phyloP scores from a whole-genome alignment of 2,888 invertebrate species.

The Disparrhopalites patrizii region DNA sequence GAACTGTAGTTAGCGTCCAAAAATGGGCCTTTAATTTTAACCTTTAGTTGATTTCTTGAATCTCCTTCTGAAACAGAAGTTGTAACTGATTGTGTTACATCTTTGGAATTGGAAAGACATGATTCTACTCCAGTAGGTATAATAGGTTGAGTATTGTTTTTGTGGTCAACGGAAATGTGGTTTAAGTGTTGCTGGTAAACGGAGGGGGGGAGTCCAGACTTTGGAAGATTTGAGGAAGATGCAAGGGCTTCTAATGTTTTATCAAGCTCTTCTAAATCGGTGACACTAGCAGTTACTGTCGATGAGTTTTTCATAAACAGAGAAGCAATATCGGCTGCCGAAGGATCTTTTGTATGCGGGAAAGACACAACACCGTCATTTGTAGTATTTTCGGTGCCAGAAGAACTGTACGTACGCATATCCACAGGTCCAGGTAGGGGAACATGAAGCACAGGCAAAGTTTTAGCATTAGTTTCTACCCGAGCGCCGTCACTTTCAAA shows the following conservation, averaged over 20 bases:
- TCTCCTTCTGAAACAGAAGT: slow-evolving; percentile 53
- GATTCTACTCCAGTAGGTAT: slow-evolving; percentile 28
- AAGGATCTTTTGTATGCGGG: slow-evolving; percentile 35
- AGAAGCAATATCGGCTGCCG: slow-evolving; percentile 34
- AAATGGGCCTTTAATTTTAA: slow-evolving; percentile 85
- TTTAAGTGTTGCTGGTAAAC: slow-evolving; percentile 16
- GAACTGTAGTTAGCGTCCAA: slow-evolving; percentile 66
- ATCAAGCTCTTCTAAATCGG: slow-evolving; percentile 64
- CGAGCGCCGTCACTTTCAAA: slow-evolving; percentile 10
- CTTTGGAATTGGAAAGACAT: slow-evolving; percentile 26
- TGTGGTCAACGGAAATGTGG: slow-evolving; percentile 3
- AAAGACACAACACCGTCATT: slow-evolving; percentile 27
- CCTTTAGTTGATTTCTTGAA: slow-evolving; percentile 78
- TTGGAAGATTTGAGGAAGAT: neutral
- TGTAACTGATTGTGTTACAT: slow-evolving; percentile 22
- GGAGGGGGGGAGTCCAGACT: neutral
- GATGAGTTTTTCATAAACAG: slow-evolving; percentile 25
- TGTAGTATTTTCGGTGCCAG: slow-evolving; percentile 52
- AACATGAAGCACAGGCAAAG: slow-evolving; percentile 46
- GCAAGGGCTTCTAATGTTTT: slow-evolving; percentile 64
- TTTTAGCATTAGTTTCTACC: neutral
- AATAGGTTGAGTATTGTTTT: slow-evolving; percentile 11
- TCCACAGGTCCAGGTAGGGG: slow-evolving; percentile 82
- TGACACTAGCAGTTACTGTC: slow-evolving; percentile 23
- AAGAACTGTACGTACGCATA: slow-evolving; percentile 76